Evolutionary conservation across 2,888 invertebrate genomes (phyloP), one percentile per base, ranked within the genome.

Genomic region (Hydraecia micacea): DNA sequence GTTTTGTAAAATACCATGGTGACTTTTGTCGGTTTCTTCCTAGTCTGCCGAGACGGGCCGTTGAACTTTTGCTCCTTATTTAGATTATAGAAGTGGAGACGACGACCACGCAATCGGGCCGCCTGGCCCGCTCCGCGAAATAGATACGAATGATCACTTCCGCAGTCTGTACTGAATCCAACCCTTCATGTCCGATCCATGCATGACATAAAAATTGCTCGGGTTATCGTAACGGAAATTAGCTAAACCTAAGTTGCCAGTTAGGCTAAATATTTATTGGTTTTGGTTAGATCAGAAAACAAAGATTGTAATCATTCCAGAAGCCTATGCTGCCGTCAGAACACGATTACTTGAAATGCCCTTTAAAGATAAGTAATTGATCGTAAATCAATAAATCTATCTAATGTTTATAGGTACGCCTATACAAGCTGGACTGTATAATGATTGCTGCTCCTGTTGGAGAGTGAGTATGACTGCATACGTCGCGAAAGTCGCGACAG

Each of bases 21-120:
- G 93, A 94, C 92, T 92, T 92, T 92, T 91, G 91, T 91, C 90
- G 80, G 76, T 93, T 93, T 94, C 93, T 94, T 94, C 92, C 92
- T 94, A 93, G 94, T 94, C 90, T 90, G 90, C 89, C 90, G 94
- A 91, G 91, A 88, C 92, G 93, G 93, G 96, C 93, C 96, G 93
- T 95, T 96, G 96, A 97, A 96, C 96, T 96, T 96, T 95, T 95
- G 96, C 95, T 95, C 96, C 96, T 97, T 97, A 97, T 96, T 96
- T 96, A 97, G 96, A 96, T 95, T 96, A 95, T 95, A 95, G 95
- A 93, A 95, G 95, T 95, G 93, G 94, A 95, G 95, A 95, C 95
- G 94, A 91, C 93, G 94, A 93, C 94, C 94, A 92, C 93, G 93
- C 92, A 95, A 94, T 94, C 93, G 88, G 93, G 91, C 90, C 93